Base-by-base conservation (phyloP, 1,140 invertebrate genomes). In the Nephotettix cincticeps region DNA sequence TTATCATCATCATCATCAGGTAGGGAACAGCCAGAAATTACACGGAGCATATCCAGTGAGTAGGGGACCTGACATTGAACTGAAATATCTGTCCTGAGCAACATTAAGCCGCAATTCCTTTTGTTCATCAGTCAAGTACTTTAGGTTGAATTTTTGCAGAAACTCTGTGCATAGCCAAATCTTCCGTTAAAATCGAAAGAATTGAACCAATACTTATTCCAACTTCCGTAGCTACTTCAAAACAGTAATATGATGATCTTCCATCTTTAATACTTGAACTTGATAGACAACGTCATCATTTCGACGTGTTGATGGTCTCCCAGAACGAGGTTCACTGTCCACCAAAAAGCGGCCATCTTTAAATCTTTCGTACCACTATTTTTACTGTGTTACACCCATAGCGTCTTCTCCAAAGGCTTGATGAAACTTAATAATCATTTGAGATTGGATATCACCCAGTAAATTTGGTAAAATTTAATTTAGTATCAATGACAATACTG, bases 141-240 rank as follows among this genome's bases (percentile, higher is more conserved):
- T 51, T 51, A n/a, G 47, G 21, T 11, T 3, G 19, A 51, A 51
- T n/a, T 51, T 51, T 51, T 51, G 47, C 47, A 51, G 47, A 6
- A 51, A 51, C 47, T 51, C 4, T 51, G 47, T n/a, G 47, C 47
- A 51, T 11, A 21, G 47, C 47, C 47, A 51, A 51, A 51, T 51
- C 21, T 51, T 51, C 47, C 47, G 21, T 51, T n/a, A 51, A 51
- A 51, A 51, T 51, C 19, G 4, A 4, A 51, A 11, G 14, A 21
- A 51, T n/a, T 51, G 47, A 51, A 51, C 14, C 47, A 51, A 17
- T 51, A 51, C 6, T 51, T 3, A 19, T 17, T 51, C 47, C 47
- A 17, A 4, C 14, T 51, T 19, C 14, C 47, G 47, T 51, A 19
- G 47, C 21, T 51, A 17, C 3, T 51, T 17, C 14, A 51, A 11